Evolutionary conservation across 2,888 invertebrate genomes (phyloP).

Genomic region (Chaitophorus viminalis): DNA sequence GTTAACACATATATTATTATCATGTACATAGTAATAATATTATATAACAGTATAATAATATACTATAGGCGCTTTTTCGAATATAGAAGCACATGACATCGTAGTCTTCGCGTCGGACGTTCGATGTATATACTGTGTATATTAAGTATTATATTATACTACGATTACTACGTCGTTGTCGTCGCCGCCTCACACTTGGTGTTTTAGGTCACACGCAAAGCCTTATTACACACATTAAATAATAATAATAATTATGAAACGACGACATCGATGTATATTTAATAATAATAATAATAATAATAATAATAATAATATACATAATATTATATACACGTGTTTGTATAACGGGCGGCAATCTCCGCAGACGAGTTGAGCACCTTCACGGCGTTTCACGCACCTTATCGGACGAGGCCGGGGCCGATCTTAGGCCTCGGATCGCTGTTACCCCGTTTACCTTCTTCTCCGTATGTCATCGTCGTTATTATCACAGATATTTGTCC

Average conservation of each 20-base stretch:
- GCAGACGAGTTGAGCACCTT: conserved; percentile 51
- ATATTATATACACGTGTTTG: background rate
- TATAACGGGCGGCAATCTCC: conserved; percentile 24
- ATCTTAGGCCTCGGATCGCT: conserved; percentile 41
- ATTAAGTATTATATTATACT: no score
- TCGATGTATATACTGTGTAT: no score
- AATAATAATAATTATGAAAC: background rate
- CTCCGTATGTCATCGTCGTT: background rate
- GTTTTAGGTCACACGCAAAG: conserved; percentile 61
- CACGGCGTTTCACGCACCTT: conserved; percentile 21
- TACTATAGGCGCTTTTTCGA: conserved; percentile 16
- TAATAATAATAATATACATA: background rate
- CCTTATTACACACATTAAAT: background rate
- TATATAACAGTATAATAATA: background rate
- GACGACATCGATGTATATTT: background rate
- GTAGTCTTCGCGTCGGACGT: background rate
- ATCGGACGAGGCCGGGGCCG: conserved; percentile 59
- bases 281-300: no score
- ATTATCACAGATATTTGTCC: background rate
- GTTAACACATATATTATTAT: background rate
- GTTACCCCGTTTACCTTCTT: conserved; percentile 48
- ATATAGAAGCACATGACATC: background rate
- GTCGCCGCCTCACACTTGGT: background rate
- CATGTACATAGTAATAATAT: background rate
- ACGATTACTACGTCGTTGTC: no score